These are phyloP conservation scores for Morpho deidamia DNA, from an alignment of 2,888 invertebrate genomes.

Conservation along the genomic window DNA sequence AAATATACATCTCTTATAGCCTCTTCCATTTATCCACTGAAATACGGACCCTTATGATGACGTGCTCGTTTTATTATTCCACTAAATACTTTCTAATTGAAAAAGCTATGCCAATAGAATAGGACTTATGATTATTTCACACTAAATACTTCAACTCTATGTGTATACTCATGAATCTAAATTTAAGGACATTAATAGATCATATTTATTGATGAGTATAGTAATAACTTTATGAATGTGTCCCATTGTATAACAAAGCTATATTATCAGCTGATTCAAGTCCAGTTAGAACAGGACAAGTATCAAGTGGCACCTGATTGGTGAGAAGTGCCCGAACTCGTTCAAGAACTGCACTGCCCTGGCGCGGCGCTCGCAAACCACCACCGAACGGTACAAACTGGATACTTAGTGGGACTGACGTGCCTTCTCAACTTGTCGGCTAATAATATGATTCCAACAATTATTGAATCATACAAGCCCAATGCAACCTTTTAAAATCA, in stretches of 20 bases:
- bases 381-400: constrained; percentile 72
- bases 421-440: constrained; percentile 57
- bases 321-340: constrained; percentile 71
- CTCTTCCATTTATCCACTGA: not conserved
- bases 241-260: constrained; percentile 36
- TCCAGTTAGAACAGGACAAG: constrained; percentile 76
- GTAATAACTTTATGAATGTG: not conserved
- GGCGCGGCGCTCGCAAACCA: constrained; percentile 41
- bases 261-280: constrained; percentile 68
- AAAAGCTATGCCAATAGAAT: not conserved
- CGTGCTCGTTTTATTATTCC: constrained; percentile 29
- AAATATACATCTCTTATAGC: constrained; percentile 35
- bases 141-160: too few relatives aligned
- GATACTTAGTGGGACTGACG: constrained; percentile 65
- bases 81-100: constrained; percentile 11
- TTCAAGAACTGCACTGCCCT: constrained; percentile 61
- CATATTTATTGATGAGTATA: too few relatives aligned
- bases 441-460: not conserved
- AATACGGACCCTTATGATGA: constrained; percentile 12
- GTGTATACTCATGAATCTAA: too few relatives aligned
- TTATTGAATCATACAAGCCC: not conserved
- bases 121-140: too few relatives aligned
- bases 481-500: too few relatives aligned
- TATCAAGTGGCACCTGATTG: constrained; percentile 72
- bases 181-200: too few relatives aligned